Conservation (phyloP, 2,113 vertebrate species). For the Carassius gibelio region DNA sequence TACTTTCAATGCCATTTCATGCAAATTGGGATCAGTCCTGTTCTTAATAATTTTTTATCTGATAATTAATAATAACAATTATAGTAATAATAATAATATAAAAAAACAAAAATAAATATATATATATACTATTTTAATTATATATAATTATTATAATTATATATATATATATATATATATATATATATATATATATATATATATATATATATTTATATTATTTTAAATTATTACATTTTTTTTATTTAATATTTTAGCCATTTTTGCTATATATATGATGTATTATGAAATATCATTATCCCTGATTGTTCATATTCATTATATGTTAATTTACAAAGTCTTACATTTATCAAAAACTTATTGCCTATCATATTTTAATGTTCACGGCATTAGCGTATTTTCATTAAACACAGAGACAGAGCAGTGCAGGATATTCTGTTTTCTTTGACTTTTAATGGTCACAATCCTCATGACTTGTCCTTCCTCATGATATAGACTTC, state of each 20-base stretch:
- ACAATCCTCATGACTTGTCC: slow-evolving; percentile 67
- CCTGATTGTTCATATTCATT: background rate
- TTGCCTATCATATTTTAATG: background rate
- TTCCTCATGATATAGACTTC: slow-evolving; percentile 87
- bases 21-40: background rate
- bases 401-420: background rate
- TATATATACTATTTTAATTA: too few species aligned
- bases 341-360: background rate
- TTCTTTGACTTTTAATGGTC: background rate
- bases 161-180: too few species aligned
- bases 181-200: too few species aligned
- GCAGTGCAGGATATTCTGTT: background rate
- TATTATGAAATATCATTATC: background rate
- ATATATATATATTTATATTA: too few species aligned
- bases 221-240: background rate
- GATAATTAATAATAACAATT: too few species aligned
- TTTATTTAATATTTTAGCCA: background rate
- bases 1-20: background rate
- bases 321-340: background rate
- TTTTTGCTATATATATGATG: background rate
- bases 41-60: too few species aligned
- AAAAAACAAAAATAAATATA: too few species aligned
- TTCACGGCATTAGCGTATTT: background rate
- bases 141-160: too few species aligned
- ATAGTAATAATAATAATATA: too few species aligned